phyloP scores from a whole-genome alignment of 2,797 vertebrate species.

The Allenopithecus nigroviridis region DNA sequence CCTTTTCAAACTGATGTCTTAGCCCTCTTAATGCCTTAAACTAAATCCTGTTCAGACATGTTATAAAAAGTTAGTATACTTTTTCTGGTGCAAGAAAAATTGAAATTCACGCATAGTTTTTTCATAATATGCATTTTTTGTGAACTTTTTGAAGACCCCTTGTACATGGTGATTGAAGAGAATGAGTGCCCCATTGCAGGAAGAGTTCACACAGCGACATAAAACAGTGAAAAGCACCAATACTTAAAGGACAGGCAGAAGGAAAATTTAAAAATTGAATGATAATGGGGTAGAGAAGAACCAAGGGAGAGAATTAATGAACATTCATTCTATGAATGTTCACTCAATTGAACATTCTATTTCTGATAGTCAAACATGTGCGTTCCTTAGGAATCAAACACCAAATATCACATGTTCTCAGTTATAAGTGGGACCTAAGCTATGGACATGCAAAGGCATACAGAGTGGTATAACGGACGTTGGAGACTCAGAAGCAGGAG shows the following conservation, averaged over 20 bases:
- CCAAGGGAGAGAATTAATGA: neutral
- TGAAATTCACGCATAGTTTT: neutral
- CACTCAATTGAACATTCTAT: neutral
- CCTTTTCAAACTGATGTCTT: neutral
- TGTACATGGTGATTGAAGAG: neutral
- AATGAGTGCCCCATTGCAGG: neutral
- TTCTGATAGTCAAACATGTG: neutral
- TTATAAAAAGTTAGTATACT: neutral
- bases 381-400: no score
- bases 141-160: neutral
- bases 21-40: neutral
- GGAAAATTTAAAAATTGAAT: neutral
- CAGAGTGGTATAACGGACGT: no score
- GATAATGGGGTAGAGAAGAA: neutral
- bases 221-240: neutral
- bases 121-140: neutral
- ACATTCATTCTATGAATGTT: neutral
- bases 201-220: neutral
- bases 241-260: neutral
- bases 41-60: neutral
- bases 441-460: no score
- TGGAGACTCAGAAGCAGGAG: no score
- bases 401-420: no score
- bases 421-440: no score
- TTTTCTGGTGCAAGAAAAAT: neutral